Evolutionary conservation across 2,888 invertebrate genomes (phyloP), one percentile per base, ranked within the genome.

Genomic region (Nebria brevicollis): DNA sequence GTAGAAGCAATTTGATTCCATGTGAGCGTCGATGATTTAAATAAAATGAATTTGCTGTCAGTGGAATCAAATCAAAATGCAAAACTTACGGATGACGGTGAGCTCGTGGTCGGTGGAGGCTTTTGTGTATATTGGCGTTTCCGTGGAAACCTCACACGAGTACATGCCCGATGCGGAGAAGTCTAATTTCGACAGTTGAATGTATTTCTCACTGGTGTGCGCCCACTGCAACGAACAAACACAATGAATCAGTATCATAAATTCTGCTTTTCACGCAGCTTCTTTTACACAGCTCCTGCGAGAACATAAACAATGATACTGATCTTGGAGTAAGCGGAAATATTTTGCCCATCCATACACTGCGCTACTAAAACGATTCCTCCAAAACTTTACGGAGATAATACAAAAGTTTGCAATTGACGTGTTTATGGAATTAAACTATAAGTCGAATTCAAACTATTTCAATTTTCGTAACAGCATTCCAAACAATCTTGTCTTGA

Each of bases 41-140:
- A 54, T 54, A 54, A 54, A 54, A 54, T 54, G 54, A 54, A 54
- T 54, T 54, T 54, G 54, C 54, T 13, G 54, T 11, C 54, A 54
- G 7, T 13, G 8, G 8, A 54, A 54, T 54, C 54, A 54, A 54
- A 77, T 70, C 15, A 73, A 42, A 73, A 73, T 42, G 73, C 26
- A 73, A 73, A 83, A 92, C 95, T 92, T 89, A 96, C 96, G 94
- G 89, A 95, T 95, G 82, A 96, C 94, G 86, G 93, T 94, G 85
- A 96, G 91, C 88, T 95, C 93, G 87, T 94, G 94, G 86, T 92
- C 91, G 85, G 93, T 93, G 54, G 96, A 95, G 85, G 94, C 93
- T 90, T 95, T 95, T 66, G 95, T 95, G 89, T 94, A 96, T 86
- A 96, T 93, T 83, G 96, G 95, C 75, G 95, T 93, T 87, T 95